A percentile compares a stretch with the other conserved stretches of the same genome.
Conservation (phyloP, 2,888 invertebrate species). For the Glaucopsyche alexis region DNA sequence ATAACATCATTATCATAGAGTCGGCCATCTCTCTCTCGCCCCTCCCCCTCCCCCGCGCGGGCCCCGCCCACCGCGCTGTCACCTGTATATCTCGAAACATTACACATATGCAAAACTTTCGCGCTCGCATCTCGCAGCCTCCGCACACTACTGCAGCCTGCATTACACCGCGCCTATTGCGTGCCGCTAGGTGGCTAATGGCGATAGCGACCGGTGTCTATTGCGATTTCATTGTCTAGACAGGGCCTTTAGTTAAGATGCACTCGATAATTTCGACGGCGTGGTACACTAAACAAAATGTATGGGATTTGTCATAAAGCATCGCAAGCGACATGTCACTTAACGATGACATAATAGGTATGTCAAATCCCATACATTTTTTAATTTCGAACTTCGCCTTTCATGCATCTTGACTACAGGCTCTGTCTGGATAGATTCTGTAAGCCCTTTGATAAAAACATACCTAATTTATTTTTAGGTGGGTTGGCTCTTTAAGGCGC, state of each 20-base stretch:
- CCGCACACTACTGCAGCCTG: constrained; percentile 46
- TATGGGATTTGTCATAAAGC: too few species aligned
- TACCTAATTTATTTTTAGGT: too few species aligned
- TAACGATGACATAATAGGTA: too few species aligned
- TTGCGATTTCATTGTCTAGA: neutral
- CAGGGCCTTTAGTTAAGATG: too few species aligned
- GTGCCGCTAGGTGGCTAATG: neutral
- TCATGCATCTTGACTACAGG: too few species aligned
- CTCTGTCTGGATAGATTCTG: neutral
- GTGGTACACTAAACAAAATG: too few species aligned
- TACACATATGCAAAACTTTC: constrained; percentile 80
- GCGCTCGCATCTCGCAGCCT: constrained; percentile 64
- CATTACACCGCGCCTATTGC: constrained; percentile 31
- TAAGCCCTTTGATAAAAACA: neutral
- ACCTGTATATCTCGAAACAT: constrained; percentile 80
- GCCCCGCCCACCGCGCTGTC: constrained; percentile 77
- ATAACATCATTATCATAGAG: constrained; percentile 81
- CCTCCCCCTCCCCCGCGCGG: constrained; percentile 69
- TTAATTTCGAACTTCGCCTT: too few species aligned
- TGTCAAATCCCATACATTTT: too few species aligned
- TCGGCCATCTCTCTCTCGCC: constrained; percentile 78
- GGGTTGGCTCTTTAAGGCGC: too few species aligned
- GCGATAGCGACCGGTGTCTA: neutral
- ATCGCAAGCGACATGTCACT: too few species aligned
- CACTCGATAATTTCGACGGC: too few species aligned